A percentile compares a stretch with the other conserved stretches of the same genome.
phyloP scores from a whole-genome alignment of 2,797 vertebrate genomes.

The Brachyrhaphis roseni region DNA sequence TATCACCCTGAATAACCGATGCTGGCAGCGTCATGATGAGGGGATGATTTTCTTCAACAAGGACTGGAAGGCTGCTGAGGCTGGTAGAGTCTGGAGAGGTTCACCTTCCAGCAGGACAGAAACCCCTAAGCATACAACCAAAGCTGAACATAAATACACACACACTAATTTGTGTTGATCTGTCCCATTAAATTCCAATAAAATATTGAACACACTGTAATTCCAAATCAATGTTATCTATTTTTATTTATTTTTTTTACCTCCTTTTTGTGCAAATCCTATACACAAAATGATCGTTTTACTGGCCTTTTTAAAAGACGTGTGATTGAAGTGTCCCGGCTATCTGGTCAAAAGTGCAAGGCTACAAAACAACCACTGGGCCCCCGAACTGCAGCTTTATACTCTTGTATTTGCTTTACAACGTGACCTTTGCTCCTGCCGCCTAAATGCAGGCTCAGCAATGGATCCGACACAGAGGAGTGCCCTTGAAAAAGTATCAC shows the following conservation, averaged over 20 bases:
- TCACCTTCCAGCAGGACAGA: background rate
- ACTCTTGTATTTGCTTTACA: slow-evolving; percentile 29
- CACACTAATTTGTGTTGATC: background rate
- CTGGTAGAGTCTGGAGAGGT: background rate
- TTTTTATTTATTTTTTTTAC: background rate
- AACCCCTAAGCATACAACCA: no score
- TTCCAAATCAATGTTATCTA: background rate
- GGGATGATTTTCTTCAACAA: background rate
- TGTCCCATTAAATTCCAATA: background rate
- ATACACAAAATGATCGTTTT: background rate
- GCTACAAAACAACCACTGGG: background rate
- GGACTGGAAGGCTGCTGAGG: background rate
- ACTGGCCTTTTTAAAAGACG: background rate
- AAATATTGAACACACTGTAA: background rate
- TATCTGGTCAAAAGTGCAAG: slow-evolving; percentile 2
- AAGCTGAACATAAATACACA: no score
- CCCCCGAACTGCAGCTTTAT: background rate
- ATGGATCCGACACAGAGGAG: slow-evolving; percentile 23
- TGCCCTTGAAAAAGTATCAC: slow-evolving; percentile 53
- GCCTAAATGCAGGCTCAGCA: slow-evolving; percentile 40
- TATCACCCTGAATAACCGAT: background rate
- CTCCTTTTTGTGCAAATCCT: background rate
- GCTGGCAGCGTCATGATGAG: background rate
- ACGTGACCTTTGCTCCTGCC: slow-evolving; percentile 40
- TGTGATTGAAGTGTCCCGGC: background rate